Percentiles rank a stretch among this genome's conserved stretches.
These are phyloP conservation scores for Poecile atricapillus DNA, from an alignment of 2,113 vertebrate species.

Conservation along the genomic window DNA sequence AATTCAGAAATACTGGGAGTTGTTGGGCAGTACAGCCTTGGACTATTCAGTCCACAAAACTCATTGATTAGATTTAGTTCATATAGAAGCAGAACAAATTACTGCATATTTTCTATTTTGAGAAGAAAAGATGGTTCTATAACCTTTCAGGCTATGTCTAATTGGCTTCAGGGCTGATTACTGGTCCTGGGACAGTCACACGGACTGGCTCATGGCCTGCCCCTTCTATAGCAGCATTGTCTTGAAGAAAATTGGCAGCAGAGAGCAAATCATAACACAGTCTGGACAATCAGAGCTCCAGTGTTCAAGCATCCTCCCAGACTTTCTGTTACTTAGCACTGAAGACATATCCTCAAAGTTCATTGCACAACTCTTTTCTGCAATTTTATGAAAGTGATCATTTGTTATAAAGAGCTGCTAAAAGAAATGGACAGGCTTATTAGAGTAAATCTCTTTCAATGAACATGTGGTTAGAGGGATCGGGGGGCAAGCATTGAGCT, in stretches of 20 bases:
- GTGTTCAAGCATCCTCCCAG: not conserved
- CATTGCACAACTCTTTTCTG: not conserved
- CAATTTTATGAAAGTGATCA: not conserved
- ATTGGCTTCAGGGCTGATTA: constrained; percentile 19
- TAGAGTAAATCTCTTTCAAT: not conserved
- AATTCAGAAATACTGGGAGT: not conserved
- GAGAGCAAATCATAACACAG: not conserved
- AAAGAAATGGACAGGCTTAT: not conserved
- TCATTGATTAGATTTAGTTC: constrained; percentile 3
- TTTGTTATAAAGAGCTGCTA: not conserved
- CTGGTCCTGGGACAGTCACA: constrained; percentile 5
- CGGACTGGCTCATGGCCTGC: not conserved
- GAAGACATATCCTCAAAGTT: not conserved
- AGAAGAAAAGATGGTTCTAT: constrained; percentile 25
- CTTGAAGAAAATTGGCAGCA: not conserved
- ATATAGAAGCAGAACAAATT: constrained; percentile 12
- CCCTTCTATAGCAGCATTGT: constrained; percentile 35
- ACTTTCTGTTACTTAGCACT: not conserved
- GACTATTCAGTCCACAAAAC: not conserved
- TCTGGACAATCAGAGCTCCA: constrained; percentile 4
- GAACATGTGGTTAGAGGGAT: not conserved
- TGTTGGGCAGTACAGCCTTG: not conserved
- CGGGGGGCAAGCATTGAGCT: not conserved
- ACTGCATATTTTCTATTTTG: constrained; percentile 23
- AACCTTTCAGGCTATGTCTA: not conserved